Evolutionary conservation across 2,888 invertebrate species (phyloP).

Genomic region (Craniophora ligustri): DNA sequence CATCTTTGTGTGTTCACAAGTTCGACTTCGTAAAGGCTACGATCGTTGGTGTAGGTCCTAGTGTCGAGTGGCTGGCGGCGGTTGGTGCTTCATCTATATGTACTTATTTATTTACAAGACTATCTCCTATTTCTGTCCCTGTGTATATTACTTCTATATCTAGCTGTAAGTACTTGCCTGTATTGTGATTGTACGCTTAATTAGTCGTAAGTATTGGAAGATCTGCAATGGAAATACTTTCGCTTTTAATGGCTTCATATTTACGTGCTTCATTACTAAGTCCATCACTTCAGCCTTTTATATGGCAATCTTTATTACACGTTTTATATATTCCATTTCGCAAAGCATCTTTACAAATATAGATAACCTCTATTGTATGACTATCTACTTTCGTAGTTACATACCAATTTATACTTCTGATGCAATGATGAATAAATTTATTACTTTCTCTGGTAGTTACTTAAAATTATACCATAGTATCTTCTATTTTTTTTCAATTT

Average conservation of each 20-base stretch:
- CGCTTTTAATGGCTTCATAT: background rate
- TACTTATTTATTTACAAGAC: conserved; percentile 74
- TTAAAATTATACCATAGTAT: background rate
- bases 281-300: background rate
- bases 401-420: background rate
- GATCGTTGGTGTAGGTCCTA: conserved; percentile 79
- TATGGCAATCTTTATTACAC: background rate
- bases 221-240: conserved; percentile 24
- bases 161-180: conserved; percentile 73
- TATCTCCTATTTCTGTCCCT: conserved; percentile 72
- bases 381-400: background rate
- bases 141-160: conserved; percentile 76
- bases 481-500: background rate
- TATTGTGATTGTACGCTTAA: conserved; percentile 82
- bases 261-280: conserved; percentile 18
- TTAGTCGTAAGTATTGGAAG: conserved; percentile 24
- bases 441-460: background rate
- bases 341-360: background rate
- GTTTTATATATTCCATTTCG: background rate
- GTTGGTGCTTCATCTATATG: conserved; percentile 88
- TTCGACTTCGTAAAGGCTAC: conserved; percentile 66
- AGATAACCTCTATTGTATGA: background rate
- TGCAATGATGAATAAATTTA: background rate
- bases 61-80: conserved; percentile 77
- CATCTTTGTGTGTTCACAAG: conserved; percentile 52